These are phyloP conservation scores for Tupaia chinensis DNA, from an alignment of 2,113 vertebrate genomes.

Conservation along the genomic window DNA sequence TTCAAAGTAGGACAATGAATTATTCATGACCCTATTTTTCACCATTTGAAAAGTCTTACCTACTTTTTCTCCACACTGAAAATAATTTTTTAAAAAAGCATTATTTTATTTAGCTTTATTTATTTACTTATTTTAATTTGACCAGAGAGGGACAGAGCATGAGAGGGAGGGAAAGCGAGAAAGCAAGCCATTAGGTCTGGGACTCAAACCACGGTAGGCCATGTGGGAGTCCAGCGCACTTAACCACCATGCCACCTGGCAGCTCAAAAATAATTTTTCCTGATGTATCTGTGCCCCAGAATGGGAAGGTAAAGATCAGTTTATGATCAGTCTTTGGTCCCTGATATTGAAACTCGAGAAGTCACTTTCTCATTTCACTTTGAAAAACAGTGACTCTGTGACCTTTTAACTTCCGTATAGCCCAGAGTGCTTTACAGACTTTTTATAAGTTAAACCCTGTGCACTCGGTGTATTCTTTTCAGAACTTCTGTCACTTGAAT, in stretches of 20 bases:
- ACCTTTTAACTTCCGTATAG: not conserved
- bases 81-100: no score
- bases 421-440: not conserved
- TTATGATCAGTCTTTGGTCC: not conserved
- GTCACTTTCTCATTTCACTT: not conserved
- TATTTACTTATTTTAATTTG: no score
- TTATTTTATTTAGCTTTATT: no score
- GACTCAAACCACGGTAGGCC: no score
- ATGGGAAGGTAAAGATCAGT: not conserved
- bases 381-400: not conserved
- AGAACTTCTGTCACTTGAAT: not conserved
- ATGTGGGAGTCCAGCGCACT: no score
- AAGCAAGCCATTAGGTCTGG: no score
- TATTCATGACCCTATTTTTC: not conserved
- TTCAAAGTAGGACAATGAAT: not conserved
- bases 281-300: not conserved
- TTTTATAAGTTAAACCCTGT: not conserved
- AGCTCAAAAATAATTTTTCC: conserved; percentile 3
- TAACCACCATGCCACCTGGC: no score
- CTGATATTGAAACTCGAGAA: not conserved
- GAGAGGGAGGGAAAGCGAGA: no score
- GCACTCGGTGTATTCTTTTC: not conserved
- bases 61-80: not conserved
- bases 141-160: no score
- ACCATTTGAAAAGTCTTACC: not conserved